Evolutionary conservation across 1,140 invertebrate species (phyloP), one percentile per base, ranked within the genome.

Genomic region (Drosophila sulfurigaster): DNA sequence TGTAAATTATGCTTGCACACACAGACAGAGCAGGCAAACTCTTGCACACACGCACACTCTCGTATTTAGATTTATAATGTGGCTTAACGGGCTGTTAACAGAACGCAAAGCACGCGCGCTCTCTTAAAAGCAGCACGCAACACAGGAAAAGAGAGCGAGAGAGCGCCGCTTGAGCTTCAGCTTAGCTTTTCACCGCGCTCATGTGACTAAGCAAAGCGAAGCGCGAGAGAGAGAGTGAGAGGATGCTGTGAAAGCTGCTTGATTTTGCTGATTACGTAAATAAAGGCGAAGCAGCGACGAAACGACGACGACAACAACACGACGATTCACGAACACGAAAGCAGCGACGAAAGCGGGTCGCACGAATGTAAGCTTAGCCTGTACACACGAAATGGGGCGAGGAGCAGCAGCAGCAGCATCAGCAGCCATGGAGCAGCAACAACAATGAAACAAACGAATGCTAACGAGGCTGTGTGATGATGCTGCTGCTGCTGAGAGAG

Each of bases 211-310:
- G 28, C 25, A 43, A 41, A 68, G 54, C 7, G 48, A 48, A 0
- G 49, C 48, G 65, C 13, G 69, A 43, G 13, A 59, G 28, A 38
- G 41, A 45, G 52, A 15, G 13, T 6, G 49, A 45, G 28, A 52
- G 51, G 72, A 88, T 80, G 83, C 83, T 83, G 66, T 25, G 57
- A 60, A 69, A 76, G 78, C 59, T 86, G 78, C 45, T 79, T 88
- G 83, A 87, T 88, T 88, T 78, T 73, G 77, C 86, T 89, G 85
- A 89, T 89, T 89, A 89, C 85, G 85, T 89, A 89, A 89, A 89
- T 89, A 89, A 89, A 89, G 86, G 85, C 85, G 85, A 87, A 87
- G 83, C 80, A 65, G 49, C 56, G 46, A 25, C 20, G 20, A 25
- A 25, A 20, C 16, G 16, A 20, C 6, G 35, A 5, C 30, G 30